Percentiles rank a stretch among this genome's conserved stretches.
Evolutionary conservation across 2,888 invertebrate genomes (phyloP).

Genomic region (Anthophora plumipes): DNA sequence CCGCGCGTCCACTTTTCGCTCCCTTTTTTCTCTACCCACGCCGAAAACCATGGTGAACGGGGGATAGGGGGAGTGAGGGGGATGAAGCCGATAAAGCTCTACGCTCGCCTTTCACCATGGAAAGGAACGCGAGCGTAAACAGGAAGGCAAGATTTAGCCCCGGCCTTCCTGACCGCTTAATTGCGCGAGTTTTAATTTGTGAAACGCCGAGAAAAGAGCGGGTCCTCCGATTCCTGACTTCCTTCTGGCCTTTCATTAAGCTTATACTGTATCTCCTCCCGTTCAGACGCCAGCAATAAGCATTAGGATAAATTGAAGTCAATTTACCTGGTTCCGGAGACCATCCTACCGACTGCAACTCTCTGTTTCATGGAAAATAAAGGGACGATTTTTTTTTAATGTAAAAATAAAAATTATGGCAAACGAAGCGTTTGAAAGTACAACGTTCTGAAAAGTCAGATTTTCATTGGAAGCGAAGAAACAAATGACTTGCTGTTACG

Average conservation of each 20-base stretch:
- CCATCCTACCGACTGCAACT: neutral
- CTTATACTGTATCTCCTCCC: slow-evolving; percentile 52
- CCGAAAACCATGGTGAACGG: too few relatives aligned
- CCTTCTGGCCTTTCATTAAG: slow-evolving; percentile 62
- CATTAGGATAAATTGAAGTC: slow-evolving; percentile 57
- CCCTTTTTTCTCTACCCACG: slow-evolving; percentile 45
- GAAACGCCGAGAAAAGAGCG: slow-evolving; percentile 64
- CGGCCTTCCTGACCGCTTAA: slow-evolving; percentile 75
- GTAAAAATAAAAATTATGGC: neutral
- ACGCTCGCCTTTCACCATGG: slow-evolving; percentile 21
- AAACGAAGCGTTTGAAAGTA: too few relatives aligned
- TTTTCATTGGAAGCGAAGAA: too few relatives aligned
- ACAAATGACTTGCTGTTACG: too few relatives aligned
- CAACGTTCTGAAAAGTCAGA: too few relatives aligned
- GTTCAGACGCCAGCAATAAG: slow-evolving; percentile 47
- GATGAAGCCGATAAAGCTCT: slow-evolving; percentile 32
- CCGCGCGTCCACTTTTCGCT: slow-evolving; percentile 70
- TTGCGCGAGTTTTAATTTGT: slow-evolving; percentile 81
- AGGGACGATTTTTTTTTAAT: neutral
- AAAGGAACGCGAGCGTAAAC: slow-evolving; percentile 77
- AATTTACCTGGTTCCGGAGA: slow-evolving; percentile 27
- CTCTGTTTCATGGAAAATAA: neutral
- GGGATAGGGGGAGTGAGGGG: too few relatives aligned
- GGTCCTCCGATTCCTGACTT: slow-evolving; percentile 58
- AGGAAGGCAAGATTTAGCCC: slow-evolving; percentile 68